Evolutionary conservation across 30 jellyfish, hydroid and myxozoan genomes (phyloP).

Genomic region (Aurelia aurita complex sp. Pacific): DNA sequence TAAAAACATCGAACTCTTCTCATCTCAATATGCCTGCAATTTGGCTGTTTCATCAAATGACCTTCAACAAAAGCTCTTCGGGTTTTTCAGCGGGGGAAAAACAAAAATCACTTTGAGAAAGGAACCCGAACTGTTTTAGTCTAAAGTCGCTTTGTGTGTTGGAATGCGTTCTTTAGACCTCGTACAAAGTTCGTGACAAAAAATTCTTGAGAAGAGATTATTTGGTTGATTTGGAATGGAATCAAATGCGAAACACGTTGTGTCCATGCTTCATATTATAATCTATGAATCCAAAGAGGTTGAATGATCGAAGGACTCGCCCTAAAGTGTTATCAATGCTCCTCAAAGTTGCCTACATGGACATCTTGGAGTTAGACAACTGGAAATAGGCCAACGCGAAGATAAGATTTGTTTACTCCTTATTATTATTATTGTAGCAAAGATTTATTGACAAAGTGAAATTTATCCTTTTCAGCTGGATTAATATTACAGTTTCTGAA

Average conservation of each 20-base stretch:
- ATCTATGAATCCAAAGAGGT: too few species aligned
- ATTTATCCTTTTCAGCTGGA: too few species aligned
- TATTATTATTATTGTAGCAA: too few species aligned
- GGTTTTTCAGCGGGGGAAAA: constrained; percentile 25
- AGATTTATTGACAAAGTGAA: too few species aligned
- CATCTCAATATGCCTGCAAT: constrained; percentile 11
- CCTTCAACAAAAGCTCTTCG: constrained; percentile 1
- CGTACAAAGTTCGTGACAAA: constrained; percentile 5
- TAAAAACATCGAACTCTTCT: background rate
- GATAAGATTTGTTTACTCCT: too few species aligned
- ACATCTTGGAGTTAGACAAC: too few species aligned
- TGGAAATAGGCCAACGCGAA: too few species aligned
- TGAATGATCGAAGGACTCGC: too few species aligned
- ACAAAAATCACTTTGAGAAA: constrained; percentile 2
- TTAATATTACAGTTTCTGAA: too few species aligned
- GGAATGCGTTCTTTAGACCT: constrained; percentile 31
- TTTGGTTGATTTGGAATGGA: constrained; percentile 4
- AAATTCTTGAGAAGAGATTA: background rate
- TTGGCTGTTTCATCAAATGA: background rate
- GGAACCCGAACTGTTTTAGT: background rate
- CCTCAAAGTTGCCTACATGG: too few species aligned
- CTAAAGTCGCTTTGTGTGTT: constrained; percentile 8
- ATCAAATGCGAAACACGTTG: background rate
- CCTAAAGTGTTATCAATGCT: too few species aligned
- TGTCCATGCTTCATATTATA: too few species aligned